Evolutionary conservation across 2,113 vertebrate genomes (phyloP).

Genomic region (Pao palembangensis): DNA sequence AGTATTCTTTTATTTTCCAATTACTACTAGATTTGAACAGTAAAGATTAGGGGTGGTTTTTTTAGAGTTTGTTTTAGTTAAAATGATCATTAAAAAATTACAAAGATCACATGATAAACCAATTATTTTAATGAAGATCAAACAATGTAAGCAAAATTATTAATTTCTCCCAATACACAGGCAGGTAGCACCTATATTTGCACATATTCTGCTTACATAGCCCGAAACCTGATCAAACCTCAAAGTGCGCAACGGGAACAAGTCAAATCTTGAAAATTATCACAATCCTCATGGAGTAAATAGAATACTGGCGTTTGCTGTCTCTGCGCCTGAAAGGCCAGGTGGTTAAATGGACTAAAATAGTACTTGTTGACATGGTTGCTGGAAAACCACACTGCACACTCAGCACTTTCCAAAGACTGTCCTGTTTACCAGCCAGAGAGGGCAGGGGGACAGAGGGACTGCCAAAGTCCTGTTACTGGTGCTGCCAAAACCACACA

Average conservation of each 20-base stretch:
- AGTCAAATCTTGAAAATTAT: slow-evolving; percentile 6
- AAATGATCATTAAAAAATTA: too few species aligned
- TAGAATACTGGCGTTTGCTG: slow-evolving; percentile 50
- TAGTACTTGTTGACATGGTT: slow-evolving; percentile 71
- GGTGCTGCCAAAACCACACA: slow-evolving; percentile 37
- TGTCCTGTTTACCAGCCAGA: slow-evolving; percentile 66
- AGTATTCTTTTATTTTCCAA: too few species aligned
- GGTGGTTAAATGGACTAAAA: slow-evolving; percentile 59
- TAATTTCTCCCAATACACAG: too few species aligned
- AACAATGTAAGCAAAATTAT: too few species aligned
- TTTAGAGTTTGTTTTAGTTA: too few species aligned
- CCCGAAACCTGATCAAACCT: slow-evolving; percentile 6
- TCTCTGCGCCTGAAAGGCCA: slow-evolving; percentile 28
- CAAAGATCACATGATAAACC: too few species aligned
- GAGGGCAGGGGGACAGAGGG: slow-evolving; percentile 56
- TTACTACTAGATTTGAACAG: too few species aligned
- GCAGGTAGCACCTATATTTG: too few species aligned
- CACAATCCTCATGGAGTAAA: slow-evolving; percentile 22
- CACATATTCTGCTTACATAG: background rate
- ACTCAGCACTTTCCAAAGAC: slow-evolving; percentile 71
- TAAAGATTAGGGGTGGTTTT: too few species aligned
- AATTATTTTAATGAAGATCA: too few species aligned
- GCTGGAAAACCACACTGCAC: slow-evolving; percentile 68
- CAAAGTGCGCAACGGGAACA: background rate
- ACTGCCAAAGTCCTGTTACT: slow-evolving; percentile 47